Conservation (phyloP, 2,797 vertebrate species). For the Schizothorax lantsangensis region DNA sequence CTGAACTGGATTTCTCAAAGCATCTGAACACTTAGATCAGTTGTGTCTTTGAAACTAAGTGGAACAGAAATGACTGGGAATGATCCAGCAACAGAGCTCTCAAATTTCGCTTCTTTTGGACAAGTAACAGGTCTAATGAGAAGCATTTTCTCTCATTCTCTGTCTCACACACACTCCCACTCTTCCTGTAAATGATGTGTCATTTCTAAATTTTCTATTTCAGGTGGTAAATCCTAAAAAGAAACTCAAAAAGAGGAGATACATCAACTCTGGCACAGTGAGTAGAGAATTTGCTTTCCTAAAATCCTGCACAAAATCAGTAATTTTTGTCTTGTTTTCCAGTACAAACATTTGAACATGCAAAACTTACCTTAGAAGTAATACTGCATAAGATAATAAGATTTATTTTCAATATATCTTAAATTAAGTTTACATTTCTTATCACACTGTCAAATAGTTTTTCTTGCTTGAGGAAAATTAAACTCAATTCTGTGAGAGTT, state of each 20-base stretch:
- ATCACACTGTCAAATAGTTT: not conserved
- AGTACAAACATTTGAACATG: not conserved
- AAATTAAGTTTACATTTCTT: not conserved
- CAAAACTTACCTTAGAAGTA: not conserved
- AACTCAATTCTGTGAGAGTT: not conserved
- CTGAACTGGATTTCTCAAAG: slow-evolving; percentile 33
- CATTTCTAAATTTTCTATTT: slow-evolving; percentile 46
- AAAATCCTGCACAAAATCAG: not conserved
- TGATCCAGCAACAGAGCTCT: not conserved
- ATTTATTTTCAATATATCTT: not conserved
- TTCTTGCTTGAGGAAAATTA: not conserved
- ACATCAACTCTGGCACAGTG: slow-evolving; percentile 94
- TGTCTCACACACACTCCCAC: slow-evolving; percentile 38
- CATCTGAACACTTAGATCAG: slow-evolving; percentile 17
- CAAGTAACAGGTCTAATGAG: not conserved
- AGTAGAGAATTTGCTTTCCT: slow-evolving; percentile 67
- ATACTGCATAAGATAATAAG: not conserved
- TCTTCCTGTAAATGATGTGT: slow-evolving; percentile 5
- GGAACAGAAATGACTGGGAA: not conserved
- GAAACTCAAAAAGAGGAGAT: slow-evolving; percentile 97
- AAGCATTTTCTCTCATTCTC: not conserved
- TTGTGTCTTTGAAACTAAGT: slow-evolving; percentile 13
- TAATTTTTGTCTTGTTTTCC: not conserved
- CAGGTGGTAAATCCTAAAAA: slow-evolving; percentile 96
- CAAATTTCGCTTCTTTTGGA: not conserved